phyloP scores from a whole-genome alignment of 2,797 vertebrate species.

The Percopsis omiscomaycus region DNA sequence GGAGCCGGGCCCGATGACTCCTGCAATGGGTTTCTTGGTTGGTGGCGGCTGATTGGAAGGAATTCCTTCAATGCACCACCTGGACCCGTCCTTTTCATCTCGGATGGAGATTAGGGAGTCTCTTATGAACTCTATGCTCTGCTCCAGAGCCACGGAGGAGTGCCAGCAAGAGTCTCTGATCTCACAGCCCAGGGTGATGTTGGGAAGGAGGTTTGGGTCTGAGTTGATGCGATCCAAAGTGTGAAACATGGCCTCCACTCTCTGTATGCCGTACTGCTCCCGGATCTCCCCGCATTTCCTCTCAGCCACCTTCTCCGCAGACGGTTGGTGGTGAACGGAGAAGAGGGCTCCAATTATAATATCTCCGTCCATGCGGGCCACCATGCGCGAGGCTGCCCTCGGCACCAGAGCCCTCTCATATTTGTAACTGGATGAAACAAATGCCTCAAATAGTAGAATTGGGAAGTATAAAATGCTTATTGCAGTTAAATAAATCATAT shows the following conservation, averaged over 20 bases:
- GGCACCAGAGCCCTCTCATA: conserved; percentile 79
- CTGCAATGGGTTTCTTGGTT: conserved; percentile 94
- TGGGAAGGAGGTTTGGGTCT: conserved; percentile 89
- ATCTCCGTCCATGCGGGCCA: conserved; percentile 96
- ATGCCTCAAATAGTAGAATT: conserved; percentile 78
- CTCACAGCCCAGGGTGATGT: conserved; percentile 95
- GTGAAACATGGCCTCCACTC: conserved; percentile 98
- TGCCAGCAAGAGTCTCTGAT: conserved; percentile 99
- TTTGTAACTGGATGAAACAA: conserved; percentile 71
- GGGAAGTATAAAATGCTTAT: conserved; percentile 78
- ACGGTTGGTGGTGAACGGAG: conserved; percentile 95
- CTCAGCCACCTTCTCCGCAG: conserved; percentile 92
- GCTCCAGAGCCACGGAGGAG: conserved; percentile 95
- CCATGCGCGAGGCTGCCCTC: conserved; percentile 84
- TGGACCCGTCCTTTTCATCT: conserved; percentile 87
- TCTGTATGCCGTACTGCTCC: conserved; percentile 96
- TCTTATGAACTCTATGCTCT: conserved; percentile 97
- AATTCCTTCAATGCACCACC: conserved; percentile 87
- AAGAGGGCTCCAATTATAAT: conserved; percentile 97
- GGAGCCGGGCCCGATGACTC: conserved; percentile 95
- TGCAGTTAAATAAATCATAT: conserved; percentile 77
- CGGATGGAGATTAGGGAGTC: conserved; percentile 96
- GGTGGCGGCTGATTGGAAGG: conserved; percentile 78
- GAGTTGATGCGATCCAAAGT: conserved; percentile 94
- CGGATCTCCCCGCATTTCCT: conserved; percentile 95